Evolutionary conservation across 1,140 invertebrate genomes (phyloP).

Genomic region (Brachionus paranguensis): DNA sequence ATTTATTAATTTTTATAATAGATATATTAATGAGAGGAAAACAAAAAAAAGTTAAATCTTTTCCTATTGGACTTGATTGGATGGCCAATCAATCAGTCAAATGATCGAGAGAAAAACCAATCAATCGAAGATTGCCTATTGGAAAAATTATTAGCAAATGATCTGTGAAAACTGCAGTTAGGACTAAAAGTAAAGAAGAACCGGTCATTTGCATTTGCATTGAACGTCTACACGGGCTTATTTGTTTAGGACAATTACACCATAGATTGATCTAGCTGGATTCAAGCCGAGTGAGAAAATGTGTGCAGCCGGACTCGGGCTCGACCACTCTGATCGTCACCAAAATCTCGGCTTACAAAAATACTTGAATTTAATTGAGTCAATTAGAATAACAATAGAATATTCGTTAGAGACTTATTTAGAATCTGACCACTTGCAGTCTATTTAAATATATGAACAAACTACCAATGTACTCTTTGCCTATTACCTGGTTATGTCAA

Average conservation of each 20-base stretch:
- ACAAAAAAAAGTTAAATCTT: neutral
- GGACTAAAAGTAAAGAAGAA: neutral
- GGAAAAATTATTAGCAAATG: neutral
- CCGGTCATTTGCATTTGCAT: neutral
- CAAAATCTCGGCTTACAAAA: neutral
- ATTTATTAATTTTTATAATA: neutral
- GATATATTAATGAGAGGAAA: neutral
- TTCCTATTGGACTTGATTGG: neutral
- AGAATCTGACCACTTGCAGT: neutral
- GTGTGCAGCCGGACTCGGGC: neutral
- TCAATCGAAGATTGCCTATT: neutral
- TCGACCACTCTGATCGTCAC: neutral
- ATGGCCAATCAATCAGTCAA: neutral
- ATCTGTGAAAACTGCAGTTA: constrained; percentile 28
- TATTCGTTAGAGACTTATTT: constrained; percentile 36
- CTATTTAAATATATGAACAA: neutral
- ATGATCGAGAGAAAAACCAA: neutral
- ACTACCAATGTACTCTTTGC: neutral
- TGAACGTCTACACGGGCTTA: neutral
- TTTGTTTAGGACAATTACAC: constrained; percentile 3
- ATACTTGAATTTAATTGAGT: constrained; percentile 19
- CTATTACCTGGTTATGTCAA: neutral
- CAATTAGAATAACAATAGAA: constrained; percentile 31
- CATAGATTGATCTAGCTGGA: neutral
- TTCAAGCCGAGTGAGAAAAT: constrained; percentile 33